A percentile compares a stretch with the other conserved stretches of the same genome.
These are phyloP conservation scores for Mionectes olivaceus DNA, from an alignment of 2,797 vertebrate species.

Conservation along the genomic window DNA sequence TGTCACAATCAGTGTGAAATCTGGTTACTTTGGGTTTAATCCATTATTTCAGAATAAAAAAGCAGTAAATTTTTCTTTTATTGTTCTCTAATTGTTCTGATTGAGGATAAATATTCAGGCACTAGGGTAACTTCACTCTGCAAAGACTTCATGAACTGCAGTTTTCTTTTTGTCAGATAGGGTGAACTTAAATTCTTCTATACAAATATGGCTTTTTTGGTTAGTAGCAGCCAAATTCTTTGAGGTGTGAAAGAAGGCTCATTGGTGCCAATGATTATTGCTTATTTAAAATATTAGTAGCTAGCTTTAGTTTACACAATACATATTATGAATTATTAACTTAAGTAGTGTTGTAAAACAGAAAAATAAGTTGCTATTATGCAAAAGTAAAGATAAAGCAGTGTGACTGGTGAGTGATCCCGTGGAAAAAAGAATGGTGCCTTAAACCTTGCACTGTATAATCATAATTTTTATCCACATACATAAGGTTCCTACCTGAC, in stretches of 20 bases:
- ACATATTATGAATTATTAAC: background rate
- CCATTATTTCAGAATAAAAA: background rate
- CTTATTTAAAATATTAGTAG: slow-evolving; percentile 15
- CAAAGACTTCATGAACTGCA: background rate
- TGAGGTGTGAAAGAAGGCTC: background rate
- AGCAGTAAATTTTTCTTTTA: background rate
- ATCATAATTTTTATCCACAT: background rate
- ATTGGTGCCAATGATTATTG: background rate
- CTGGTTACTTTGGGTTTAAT: background rate
- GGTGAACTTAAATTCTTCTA: background rate
- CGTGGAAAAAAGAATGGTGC: background rate
- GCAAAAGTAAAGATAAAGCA: background rate
- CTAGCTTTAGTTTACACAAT: background rate
- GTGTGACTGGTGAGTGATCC: background rate
- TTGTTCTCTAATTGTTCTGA: background rate
- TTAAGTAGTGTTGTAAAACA: background rate
- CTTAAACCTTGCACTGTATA: background rate
- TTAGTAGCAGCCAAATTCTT: background rate
- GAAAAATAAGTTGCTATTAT: background rate
- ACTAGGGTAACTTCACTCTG: background rate
- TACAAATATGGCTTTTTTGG: background rate
- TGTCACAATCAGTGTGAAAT: background rate
- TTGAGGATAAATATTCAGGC: background rate
- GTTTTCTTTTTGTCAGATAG: background rate
- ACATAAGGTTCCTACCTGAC: background rate